These are phyloP conservation scores for Pseudococcus viburni DNA, from an alignment of 2,888 invertebrate genomes.

Conservation along the genomic window DNA sequence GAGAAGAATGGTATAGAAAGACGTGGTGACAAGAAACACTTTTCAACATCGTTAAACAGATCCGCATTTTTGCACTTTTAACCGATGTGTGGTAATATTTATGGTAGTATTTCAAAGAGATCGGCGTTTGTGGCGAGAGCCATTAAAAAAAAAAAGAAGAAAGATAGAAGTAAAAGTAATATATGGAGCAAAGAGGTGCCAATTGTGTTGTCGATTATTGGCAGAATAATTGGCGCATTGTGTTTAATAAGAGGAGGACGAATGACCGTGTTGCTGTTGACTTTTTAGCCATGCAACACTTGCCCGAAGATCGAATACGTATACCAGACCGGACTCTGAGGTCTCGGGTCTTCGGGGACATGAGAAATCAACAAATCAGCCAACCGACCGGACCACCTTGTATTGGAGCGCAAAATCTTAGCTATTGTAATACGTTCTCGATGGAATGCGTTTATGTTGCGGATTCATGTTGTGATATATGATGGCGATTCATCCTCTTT, in stretches of 20 bases:
- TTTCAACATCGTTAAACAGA: constrained; percentile 65
- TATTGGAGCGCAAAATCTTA: constrained; percentile 49
- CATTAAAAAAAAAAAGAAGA: constrained; percentile 45
- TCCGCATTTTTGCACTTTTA: constrained; percentile 65
- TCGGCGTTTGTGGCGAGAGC: constrained; percentile 56
- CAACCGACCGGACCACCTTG: constrained; percentile 65
- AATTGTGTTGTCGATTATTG: constrained; percentile 67
- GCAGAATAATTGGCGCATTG: constrained; percentile 66
- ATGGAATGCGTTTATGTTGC: constrained; percentile 66
- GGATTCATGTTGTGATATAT: constrained; percentile 65
- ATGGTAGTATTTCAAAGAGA: constrained; percentile 61
- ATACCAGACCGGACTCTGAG: constrained; percentile 57
- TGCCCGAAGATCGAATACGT: constrained; percentile 53
- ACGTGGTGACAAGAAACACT: constrained; percentile 62
- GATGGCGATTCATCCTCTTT: constrained; percentile 66
- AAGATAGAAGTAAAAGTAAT: constrained; percentile 57
- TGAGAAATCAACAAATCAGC: constrained; percentile 66
- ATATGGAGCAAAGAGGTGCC: constrained; percentile 66
- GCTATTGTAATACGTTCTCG: constrained; percentile 63
- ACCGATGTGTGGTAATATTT: constrained; percentile 62
- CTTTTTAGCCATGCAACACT: constrained; percentile 52
- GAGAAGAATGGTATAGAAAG: constrained; percentile 38
- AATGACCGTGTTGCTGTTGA: constrained; percentile 58
- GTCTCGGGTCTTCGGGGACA: constrained; percentile 55
- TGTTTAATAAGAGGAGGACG: constrained; percentile 67